Evolutionary conservation across 92 coral and sea anemone genomes (phyloP).

Genomic region (Zoanthus sociatus): DNA sequence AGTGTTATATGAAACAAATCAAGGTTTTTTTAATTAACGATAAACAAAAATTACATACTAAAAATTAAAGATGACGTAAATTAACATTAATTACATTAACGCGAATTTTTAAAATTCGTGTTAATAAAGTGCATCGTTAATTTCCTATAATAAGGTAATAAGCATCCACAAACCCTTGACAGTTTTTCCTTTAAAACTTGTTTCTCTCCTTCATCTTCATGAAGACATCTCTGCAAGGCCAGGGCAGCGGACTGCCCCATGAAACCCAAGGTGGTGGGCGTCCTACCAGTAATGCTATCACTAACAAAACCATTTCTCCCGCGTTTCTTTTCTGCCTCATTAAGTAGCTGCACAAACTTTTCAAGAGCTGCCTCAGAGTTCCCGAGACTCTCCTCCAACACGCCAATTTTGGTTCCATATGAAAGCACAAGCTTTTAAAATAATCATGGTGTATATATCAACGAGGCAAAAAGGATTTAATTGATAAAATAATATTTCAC

Average conservation of each 20-base stretch:
- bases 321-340: constrained; percentile 77
- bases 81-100: too few relatives aligned
- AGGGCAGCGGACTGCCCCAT: constrained; percentile 77
- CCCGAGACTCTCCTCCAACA: constrained; percentile 66
- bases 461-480: too few relatives aligned
- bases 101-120: too few relatives aligned
- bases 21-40: too few relatives aligned
- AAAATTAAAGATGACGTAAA: too few relatives aligned
- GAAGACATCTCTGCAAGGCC: constrained; percentile 76
- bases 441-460: background rate
- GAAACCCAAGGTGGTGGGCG: constrained; percentile 29
- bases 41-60: too few relatives aligned
- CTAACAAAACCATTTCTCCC: constrained; percentile 58
- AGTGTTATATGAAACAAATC: too few relatives aligned
- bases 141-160: background rate
- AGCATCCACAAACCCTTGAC: constrained; percentile 54
- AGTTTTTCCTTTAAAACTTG: constrained; percentile 63
- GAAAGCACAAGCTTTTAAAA: constrained; percentile 49
- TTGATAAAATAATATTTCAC: too few relatives aligned
- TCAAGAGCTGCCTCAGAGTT: constrained; percentile 59
- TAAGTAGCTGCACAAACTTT: constrained; percentile 61
- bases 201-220: constrained; percentile 83
- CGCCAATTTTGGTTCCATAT: constrained; percentile 53
- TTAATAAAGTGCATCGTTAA: too few relatives aligned
- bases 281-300: constrained; percentile 26